Base-by-base conservation (phyloP, 2,113 vertebrate genomes). In the Gila orcuttii region DNA sequence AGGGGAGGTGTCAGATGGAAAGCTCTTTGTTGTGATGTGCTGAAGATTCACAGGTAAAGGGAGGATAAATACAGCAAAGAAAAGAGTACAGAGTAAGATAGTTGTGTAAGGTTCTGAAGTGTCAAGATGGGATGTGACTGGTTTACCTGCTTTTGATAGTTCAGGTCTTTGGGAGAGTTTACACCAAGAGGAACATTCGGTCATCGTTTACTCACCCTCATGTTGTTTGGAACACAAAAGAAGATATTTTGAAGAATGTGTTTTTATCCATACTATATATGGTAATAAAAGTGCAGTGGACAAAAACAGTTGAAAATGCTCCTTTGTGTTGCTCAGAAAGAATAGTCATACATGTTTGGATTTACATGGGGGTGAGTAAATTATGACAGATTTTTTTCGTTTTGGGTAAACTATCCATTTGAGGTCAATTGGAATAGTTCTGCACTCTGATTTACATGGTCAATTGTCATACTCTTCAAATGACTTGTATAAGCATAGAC, bases 1-100 rank as follows among this genome's bases (percentile, higher is more conserved):
- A 89, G 73, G 21, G n/a, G 59, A 71, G 78, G 39, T 80, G 59
- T 57, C 21, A 82, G 25, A 79, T 60, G 25, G 6, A 75, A 66
- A 86, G 79, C 47, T 23, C 19, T 57, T 23, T 21, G 69, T 82
- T 64, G 7, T 79, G 7, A 39, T 45, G 71, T 83, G 33, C 33
- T 15, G 12, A 77, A 78, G 19, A 23, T 82, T 84, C 76, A 59
- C 85, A 83, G 62, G 36, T 76, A 83, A 59, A 71, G 15, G 17
- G 62, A 64, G 28, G 36, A 77, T 71, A 23, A 6, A 23, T 21
- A 39, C 39, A 71, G 25, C 23, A 52, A 33, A 21, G 23, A 77
- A 62, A 21, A 76, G 17, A 83, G 85, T 33, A 69, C 47, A 15
- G 19, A 23, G 55, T 57, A 57, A 21, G 19, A 57, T 57, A 8